Percentiles rank a stretch among this genome's conserved stretches.
Evolutionary conservation across 1,140 invertebrate species (phyloP).

Genomic region (Micrasema longulum): DNA sequence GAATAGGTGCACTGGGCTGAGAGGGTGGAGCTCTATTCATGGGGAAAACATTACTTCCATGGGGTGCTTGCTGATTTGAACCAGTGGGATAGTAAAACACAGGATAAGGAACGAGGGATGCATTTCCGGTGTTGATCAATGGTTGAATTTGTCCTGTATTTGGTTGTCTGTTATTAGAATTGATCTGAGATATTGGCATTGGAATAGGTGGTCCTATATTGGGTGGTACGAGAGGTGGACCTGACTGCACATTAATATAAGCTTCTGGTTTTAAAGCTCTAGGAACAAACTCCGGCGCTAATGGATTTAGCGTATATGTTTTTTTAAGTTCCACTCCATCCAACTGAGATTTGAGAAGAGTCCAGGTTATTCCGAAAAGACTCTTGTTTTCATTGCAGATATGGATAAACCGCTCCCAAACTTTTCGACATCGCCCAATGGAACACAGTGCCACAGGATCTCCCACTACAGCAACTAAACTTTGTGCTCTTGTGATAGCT

Average conservation of each 20-base stretch:
- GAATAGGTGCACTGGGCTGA: conserved; percentile 39
- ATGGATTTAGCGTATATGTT: conserved; percentile 82
- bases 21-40: conserved; percentile 39
- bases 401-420: conserved; percentile 86
- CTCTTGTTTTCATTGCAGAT: conserved; percentile 81
- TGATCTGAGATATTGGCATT: conserved; percentile 46
- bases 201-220: conserved; percentile 54
- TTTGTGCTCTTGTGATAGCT: conserved; percentile 88
- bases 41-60: conserved; percentile 49
- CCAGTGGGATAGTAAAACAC: conserved; percentile 43
- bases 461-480: conserved; percentile 88
- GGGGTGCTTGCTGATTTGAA: conserved; percentile 52
- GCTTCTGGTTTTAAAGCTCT: conserved; percentile 67
- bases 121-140: conserved; percentile 37
- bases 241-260: conserved; percentile 57
- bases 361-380: conserved; percentile 80
- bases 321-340: conserved; percentile 81
- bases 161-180: conserved; percentile 52
- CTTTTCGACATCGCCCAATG: conserved; percentile 84
- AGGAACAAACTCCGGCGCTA: conserved; percentile 86
- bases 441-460: conserved; percentile 89
- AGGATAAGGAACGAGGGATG: conserved; percentile 38
- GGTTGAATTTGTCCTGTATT: conserved; percentile 56
- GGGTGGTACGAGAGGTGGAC: conserved; percentile 49
- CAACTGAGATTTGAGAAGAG: conserved; percentile 75